Evolutionary conservation across 23 tunicate species (phyloP), one percentile per base, ranked within the genome.

Genomic region (Halocynthia aurantium): DNA sequence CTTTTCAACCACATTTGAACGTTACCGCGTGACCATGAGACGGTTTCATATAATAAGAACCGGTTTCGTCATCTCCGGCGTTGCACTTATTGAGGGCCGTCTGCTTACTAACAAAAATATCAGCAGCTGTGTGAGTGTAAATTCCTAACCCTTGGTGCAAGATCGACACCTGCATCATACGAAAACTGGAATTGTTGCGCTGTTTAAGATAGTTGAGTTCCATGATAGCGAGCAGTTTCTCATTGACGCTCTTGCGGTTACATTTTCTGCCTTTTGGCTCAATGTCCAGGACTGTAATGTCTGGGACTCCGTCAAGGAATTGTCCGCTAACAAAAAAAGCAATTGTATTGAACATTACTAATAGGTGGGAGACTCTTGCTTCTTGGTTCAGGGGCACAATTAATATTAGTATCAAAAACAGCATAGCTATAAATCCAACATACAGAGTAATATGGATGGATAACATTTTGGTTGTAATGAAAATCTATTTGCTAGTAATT

Each of bases 121-220:
- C 93, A 52, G 65, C 72, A 22, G 67, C 31, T 6, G 81, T 70
- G 7, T 67, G 72, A 7, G 86, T 87, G 80, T 87, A 87, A 11
- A 87, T 76, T 40, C 93, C 93, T 58, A 76, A 76, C n/a, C 76
- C 67, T 40, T 56, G 93, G 52, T 86, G 83, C 15, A 81, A 8
- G 31, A 5, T 49, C 22, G 22, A 9, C 17, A 58, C 17, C 2
- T 11, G 10, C 49, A 20, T 20, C 70, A 65, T 65, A 20, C 70
- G 70, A 15, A 20, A 65, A 9, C 49, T 20, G 0, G 49, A 40
- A 10, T 65, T 15, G 70, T 65, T 65, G 22, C 70, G n/a, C 19
- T 65, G 70, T 9, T 11, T 65, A 8, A 65, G 22, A 49, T 65
- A 65, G n/a, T 10, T 15, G 15, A 8, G 9, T 65, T 65, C 19